These are phyloP conservation scores for Drosophila falleni DNA, from an alignment of 2,888 invertebrate species.

Conservation along the genomic window DNA sequence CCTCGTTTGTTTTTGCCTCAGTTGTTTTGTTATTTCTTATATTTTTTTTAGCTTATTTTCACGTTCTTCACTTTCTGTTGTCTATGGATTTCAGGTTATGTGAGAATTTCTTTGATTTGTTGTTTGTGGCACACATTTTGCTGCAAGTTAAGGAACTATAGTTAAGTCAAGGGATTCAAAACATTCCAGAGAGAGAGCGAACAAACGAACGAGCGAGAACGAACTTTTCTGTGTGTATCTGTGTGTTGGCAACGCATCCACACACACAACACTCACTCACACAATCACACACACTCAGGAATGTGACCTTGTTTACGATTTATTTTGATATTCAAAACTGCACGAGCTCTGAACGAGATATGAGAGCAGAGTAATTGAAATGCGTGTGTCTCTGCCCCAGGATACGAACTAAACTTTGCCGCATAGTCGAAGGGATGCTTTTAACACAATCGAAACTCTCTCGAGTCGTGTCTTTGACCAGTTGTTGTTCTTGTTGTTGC, in stretches of 20 bases:
- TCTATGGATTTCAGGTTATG: conserved; percentile 76
- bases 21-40: conserved; percentile 27
- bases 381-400: conserved; percentile 55
- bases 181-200: conserved; percentile 33
- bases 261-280: conserved; percentile 40
- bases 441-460: conserved; percentile 28
- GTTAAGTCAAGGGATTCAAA: conserved; percentile 53
- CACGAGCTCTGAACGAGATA: conserved; percentile 56
- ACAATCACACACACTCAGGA: conserved; percentile 46
- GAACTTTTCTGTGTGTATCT: conserved; percentile 54
- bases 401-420: conserved; percentile 44
- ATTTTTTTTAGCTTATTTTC: conserved; percentile 3
- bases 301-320: conserved; percentile 79
- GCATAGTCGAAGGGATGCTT: conserved; percentile 54
- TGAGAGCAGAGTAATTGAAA: conserved; percentile 55
- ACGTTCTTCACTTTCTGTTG: conserved; percentile 66
- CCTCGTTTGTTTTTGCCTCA: conserved; percentile 23
- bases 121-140: conserved; percentile 78
- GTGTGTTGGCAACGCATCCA: conserved; percentile 36
- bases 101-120: conserved; percentile 73
- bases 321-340: conserved; percentile 79
- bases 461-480: conserved; percentile 34
- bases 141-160: conserved; percentile 66
- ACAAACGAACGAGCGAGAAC: conserved; percentile 24
- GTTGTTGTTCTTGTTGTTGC: conserved; percentile 33